phyloP scores from a whole-genome alignment of 2,797 vertebrate species.

The Gallinago nigripennis region DNA sequence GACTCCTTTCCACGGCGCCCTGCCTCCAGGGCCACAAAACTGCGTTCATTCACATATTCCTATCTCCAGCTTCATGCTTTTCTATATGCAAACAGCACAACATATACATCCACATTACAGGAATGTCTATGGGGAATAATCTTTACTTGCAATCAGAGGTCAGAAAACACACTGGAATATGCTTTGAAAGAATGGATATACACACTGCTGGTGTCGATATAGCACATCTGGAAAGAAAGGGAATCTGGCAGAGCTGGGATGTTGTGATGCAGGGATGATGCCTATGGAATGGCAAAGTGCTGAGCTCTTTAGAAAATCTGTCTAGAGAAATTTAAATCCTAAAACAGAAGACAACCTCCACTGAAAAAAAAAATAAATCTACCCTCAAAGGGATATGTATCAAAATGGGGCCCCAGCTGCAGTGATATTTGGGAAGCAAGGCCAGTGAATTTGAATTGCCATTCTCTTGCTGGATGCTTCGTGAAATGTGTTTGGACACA shows the following conservation, averaged over 20 bases:
- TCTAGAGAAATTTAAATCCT: not conserved
- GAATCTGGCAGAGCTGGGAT: not conserved
- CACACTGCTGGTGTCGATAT: not conserved
- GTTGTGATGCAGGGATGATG: not conserved
- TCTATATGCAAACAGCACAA: not conserved
- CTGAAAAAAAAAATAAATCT: not conserved
- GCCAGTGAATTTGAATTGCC: not conserved
- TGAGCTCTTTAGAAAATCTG: not conserved
- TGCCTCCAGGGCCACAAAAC: not conserved
- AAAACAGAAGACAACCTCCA: not conserved
- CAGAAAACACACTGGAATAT: not conserved
- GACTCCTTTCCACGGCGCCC: rapidly evolving
- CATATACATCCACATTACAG: not conserved
- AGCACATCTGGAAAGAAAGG: not conserved
- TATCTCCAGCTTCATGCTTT: not conserved
- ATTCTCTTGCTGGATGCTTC: not conserved
- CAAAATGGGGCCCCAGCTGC: not conserved
- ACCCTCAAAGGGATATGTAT: rapidly evolving
- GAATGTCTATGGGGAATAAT: not conserved
- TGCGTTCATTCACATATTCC: not conserved
- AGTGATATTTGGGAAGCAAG: not conserved
- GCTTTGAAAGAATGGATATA: not conserved
- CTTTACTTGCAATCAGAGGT: not conserved
- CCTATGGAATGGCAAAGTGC: rapidly evolving
- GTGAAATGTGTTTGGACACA: rapidly evolving